Evolutionary conservation across 2,888 invertebrate genomes (phyloP).

Genomic region (Flexamia atlantica): DNA sequence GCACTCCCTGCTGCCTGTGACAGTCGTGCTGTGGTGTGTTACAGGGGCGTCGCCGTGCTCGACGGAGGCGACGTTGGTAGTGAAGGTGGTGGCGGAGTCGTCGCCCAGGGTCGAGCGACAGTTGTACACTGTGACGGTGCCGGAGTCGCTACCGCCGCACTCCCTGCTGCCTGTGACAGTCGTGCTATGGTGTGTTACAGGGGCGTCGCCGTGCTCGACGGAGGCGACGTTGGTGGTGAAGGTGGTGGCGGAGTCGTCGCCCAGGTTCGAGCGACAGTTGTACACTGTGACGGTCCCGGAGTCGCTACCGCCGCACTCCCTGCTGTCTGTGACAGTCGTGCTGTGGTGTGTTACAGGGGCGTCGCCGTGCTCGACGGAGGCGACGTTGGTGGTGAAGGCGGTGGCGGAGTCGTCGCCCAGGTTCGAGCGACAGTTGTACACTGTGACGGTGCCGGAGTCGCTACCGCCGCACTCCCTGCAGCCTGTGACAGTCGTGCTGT

Average conservation of each 20-base stretch:
- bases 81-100: slow-evolving; percentile 91
- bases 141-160: slow-evolving; percentile 89
- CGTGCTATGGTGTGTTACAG: slow-evolving; percentile 89
- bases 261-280: slow-evolving; percentile 89
- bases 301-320: slow-evolving; percentile 87
- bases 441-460: slow-evolving; percentile 88
- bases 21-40: slow-evolving; percentile 78
- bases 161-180: slow-evolving; percentile 87
- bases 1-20: too few relatives aligned
- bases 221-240: slow-evolving; percentile 88
- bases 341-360: slow-evolving; percentile 83
- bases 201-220: slow-evolving; percentile 92
- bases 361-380: slow-evolving; percentile 85
- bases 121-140: slow-evolving; percentile 87
- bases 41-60: slow-evolving; percentile 84
- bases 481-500: slow-evolving; percentile 77
- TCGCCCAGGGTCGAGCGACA: slow-evolving; percentile 95
- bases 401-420: slow-evolving; percentile 94
- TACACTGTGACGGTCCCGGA: slow-evolving; percentile 89
- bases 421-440: slow-evolving; percentile 92
- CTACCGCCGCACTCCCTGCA: slow-evolving; percentile 87
- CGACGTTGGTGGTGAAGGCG: slow-evolving; percentile 86
- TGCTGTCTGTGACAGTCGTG: slow-evolving; percentile 71
- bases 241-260: slow-evolving; percentile 93
- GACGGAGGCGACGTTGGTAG: slow-evolving; percentile 84